Evolutionary conservation across 1,140 invertebrate species (phyloP).

Genomic region (Polypedilum vanderplanki): DNA sequence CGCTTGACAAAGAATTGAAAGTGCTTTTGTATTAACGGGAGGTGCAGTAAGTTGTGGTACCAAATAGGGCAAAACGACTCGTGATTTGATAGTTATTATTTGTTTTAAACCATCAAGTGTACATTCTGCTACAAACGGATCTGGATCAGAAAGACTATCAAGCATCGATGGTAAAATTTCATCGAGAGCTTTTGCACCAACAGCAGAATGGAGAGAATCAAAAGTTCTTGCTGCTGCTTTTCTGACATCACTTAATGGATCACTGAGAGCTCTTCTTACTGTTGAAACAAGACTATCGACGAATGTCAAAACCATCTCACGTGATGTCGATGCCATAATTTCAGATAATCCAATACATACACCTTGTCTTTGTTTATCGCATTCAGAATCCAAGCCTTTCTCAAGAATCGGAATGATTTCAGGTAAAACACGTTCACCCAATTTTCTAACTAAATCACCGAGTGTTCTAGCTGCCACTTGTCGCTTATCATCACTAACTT

Average conservation of each 20-base stretch:
- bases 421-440: slow-evolving; percentile 94
- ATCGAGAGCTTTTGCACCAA: slow-evolving; percentile 90
- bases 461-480: slow-evolving; percentile 93
- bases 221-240: slow-evolving; percentile 94
- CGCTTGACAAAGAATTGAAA: slow-evolving; percentile 87
- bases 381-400: slow-evolving; percentile 80
- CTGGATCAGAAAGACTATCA: slow-evolving; percentile 70
- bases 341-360: slow-evolving; percentile 97
- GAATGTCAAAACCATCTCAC: slow-evolving; percentile 89
- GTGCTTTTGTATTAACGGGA: slow-evolving; percentile 84
- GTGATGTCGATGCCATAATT: slow-evolving; percentile 94
- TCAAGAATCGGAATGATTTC: slow-evolving; percentile 98
- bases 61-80: slow-evolving; percentile 90
- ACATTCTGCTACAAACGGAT: slow-evolving; percentile 66
- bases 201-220: slow-evolving; percentile 89
- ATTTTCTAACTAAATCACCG: slow-evolving; percentile 93
- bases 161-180: slow-evolving; percentile 92
- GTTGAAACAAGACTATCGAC: slow-evolving; percentile 97
- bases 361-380: slow-evolving; percentile 90
- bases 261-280: slow-evolving; percentile 85
- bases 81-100: slow-evolving; percentile 94
- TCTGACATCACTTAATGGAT: slow-evolving; percentile 86
- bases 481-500: slow-evolving; percentile 87
- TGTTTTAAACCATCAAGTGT: slow-evolving; percentile 90
- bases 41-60: slow-evolving; percentile 87